A percentile compares a stretch with the other conserved stretches of the same genome.
Evolutionary conservation across 92 coral and sea anemone genomes (phyloP).

Genomic region (Porites lobata): DNA sequence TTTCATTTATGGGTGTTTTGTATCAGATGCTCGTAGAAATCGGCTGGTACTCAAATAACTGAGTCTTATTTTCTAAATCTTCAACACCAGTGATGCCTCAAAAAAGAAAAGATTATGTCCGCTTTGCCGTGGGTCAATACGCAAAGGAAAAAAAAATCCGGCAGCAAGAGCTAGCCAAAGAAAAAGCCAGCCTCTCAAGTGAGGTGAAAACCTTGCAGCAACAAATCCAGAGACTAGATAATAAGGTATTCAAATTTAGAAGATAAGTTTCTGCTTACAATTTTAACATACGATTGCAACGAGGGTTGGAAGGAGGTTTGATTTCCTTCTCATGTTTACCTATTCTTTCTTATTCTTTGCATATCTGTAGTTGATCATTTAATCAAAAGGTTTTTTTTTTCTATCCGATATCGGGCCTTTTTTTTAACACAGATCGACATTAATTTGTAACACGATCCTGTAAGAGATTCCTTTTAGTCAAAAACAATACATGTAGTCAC

Average conservation of each 20-base stretch:
- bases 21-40: slow-evolving; percentile 9
- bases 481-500: neutral
- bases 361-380: slow-evolving; percentile 12
- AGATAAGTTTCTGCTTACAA: neutral
- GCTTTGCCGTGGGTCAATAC: too few relatives aligned
- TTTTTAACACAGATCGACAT: slow-evolving; percentile 6
- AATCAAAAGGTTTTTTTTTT: slow-evolving; percentile 2
- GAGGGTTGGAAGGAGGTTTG: neutral
- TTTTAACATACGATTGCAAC: neutral
- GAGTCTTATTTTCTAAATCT: neutral
- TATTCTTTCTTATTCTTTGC: neutral
- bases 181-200: too few relatives aligned
- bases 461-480: slow-evolving; percentile 7
- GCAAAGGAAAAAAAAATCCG: too few relatives aligned
- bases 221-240: too few relatives aligned
- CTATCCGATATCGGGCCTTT: slow-evolving; percentile 8
- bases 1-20: slow-evolving; percentile 7
- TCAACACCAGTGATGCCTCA: slow-evolving; percentile 4
- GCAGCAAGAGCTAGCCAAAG: too few relatives aligned
- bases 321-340: neutral
- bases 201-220: too few relatives aligned
- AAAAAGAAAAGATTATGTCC: too few relatives aligned
- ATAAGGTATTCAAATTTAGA: too few relatives aligned
- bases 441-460: slow-evolving; percentile 24
- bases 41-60: slow-evolving; percentile 8